Evolutionary conservation across 2,888 invertebrate species (phyloP).

Genomic region (Rugalucina vietnamica): DNA sequence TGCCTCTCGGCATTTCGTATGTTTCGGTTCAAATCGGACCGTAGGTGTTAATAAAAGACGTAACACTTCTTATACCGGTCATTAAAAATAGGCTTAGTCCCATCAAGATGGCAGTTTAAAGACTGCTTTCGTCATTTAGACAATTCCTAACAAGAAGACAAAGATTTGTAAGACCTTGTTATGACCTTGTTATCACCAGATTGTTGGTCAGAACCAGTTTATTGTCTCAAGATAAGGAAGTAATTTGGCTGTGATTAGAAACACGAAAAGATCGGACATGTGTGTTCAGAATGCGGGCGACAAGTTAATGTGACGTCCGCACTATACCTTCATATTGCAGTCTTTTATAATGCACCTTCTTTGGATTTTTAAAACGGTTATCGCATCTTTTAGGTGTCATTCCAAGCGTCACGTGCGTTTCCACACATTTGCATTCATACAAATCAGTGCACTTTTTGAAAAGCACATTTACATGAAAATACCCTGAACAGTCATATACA

Average conservation of each 20-base stretch:
- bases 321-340: too few relatives aligned
- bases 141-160: slow-evolving; percentile 10
- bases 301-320: too few relatives aligned
- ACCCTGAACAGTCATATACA: too few relatives aligned
- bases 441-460: too few relatives aligned
- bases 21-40: slow-evolving; percentile 1
- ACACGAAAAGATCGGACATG: too few relatives aligned
- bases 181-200: not conserved
- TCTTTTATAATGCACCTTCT: too few relatives aligned
- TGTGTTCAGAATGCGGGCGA: too few relatives aligned
- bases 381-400: too few relatives aligned
- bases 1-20: slow-evolving; percentile 37
- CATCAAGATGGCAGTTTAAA: not conserved
- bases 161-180: not conserved
- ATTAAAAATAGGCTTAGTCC: slow-evolving; percentile 1
- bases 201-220: not conserved
- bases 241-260: not conserved
- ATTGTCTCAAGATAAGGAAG: not conserved
- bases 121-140: slow-evolving; percentile 1
- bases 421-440: too few relatives aligned
- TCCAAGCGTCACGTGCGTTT: too few relatives aligned
- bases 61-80: slow-evolving; percentile 2
- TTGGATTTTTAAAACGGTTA: too few relatives aligned
- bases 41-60: not conserved
- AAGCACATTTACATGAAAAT: too few relatives aligned